These are phyloP conservation scores for Henicopernis longicauda DNA, from an alignment of 2,113 vertebrate genomes.

Conservation along the genomic window DNA sequence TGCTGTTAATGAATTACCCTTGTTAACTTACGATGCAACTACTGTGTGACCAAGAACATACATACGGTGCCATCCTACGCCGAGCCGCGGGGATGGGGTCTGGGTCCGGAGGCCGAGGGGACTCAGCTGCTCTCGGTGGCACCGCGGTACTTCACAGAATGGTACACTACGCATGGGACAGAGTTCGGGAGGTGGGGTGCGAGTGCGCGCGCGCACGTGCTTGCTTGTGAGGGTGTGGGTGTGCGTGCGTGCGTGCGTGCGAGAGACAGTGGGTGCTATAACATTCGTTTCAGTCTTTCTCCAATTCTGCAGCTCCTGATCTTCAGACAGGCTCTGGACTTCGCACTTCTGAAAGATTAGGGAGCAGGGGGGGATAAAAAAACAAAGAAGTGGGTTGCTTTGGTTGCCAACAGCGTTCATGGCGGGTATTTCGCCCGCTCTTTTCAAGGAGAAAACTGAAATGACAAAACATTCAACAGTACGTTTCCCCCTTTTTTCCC, in stretches of 20 bases:
- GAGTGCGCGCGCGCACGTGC: constrained; percentile 41
- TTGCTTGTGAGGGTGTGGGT: constrained; percentile 23
- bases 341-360: constrained; percentile 60
- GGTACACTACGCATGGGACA: constrained; percentile 73
- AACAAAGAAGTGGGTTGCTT: not conserved
- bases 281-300: constrained; percentile 78
- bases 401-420: not conserved
- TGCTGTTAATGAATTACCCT: constrained; percentile 75
- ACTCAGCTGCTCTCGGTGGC: constrained; percentile 65
- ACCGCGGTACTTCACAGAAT: constrained; percentile 75
- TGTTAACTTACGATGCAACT: constrained; percentile 74
- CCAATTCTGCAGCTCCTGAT: constrained; percentile 66
- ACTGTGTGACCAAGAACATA: constrained; percentile 72
- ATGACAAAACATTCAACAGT: not conserved
- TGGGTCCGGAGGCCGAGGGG: constrained; percentile 55
- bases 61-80: constrained; percentile 40
- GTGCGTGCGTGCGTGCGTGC: constrained; percentile 41
- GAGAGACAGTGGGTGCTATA: constrained; percentile 73
- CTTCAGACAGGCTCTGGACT: constrained; percentile 58
- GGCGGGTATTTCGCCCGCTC: not conserved
- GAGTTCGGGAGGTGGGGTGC: constrained; percentile 61
- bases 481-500: accelerated
- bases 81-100: constrained; percentile 25
- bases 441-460: not conserved
- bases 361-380: not conserved